Base-by-base conservation (phyloP, 2,113 vertebrate genomes). In the Holacanthus passer region DNA sequence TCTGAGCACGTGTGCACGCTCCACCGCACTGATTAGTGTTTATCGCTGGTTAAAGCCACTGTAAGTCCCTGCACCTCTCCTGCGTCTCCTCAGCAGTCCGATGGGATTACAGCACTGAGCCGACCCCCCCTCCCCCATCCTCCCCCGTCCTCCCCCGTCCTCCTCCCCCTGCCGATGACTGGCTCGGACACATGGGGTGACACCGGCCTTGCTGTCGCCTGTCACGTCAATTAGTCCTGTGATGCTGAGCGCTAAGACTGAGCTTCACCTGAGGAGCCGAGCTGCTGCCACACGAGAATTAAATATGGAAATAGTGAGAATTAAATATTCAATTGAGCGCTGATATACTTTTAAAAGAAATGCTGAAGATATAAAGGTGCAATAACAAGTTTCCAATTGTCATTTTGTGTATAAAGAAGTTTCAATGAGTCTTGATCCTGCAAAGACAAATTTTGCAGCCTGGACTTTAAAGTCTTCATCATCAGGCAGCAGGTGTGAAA, bases 71-170 rank as follows among this genome's bases (percentile, higher is more conserved):
- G 66, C 84, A 60, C 73, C 78, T 87, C 80, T 72, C 81, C 55
- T 64, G 52, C 45, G 1, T 74, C 58, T 83, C 83, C 74, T 88
- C 81, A 55, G 76, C 78, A 77, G 66, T 77, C 68, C 62, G 48
- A 89, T 79, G 84, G 83, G 89, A 92, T 92, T 92, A 92, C 52
- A 70, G 19, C 53, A 2, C 81, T 82, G 72, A 87, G 65, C 75
- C 11, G 19, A 55, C 77, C 73, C 77, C 50, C 19, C 52, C 22
- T 72, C 29, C 60, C n/a, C 13, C 52, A 13, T n/a, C 29, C n/a
- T 1, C 11, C 24, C 8, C 3, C 31, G 3, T 17, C 8, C 45
- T 16, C 62, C 35, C 53, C 19, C 65, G 10, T 10, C 52, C 53
- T 6, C 59, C 68, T 19, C 16, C 17, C 43, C 11, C 45, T 43